Conservation (phyloP, 1,140 invertebrate genomes). For the Tribolium castaneum region DNA sequence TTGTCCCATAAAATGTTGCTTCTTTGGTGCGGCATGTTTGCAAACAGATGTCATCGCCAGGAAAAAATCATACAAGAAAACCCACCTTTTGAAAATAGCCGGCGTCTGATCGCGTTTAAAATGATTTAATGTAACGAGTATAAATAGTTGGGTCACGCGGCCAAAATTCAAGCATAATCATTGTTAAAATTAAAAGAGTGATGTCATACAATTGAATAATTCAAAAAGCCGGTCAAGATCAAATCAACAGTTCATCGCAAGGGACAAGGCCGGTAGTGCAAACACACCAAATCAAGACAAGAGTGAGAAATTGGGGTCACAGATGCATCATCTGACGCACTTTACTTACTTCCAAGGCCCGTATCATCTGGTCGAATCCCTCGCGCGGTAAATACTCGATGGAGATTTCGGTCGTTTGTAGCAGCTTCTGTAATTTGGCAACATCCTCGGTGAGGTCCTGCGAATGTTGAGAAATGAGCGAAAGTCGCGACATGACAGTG, state of each 20-base stretch:
- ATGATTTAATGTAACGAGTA: slow-evolving; percentile 22
- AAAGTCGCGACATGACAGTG: not conserved
- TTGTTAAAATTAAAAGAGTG: slow-evolving; percentile 22
- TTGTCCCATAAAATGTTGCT: no score
- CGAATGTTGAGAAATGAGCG: slow-evolving; percentile 51
- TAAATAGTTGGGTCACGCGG: slow-evolving; percentile 5
- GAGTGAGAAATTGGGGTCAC: not conserved
- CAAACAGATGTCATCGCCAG: not conserved
- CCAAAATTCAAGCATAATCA: not conserved
- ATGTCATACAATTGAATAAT: slow-evolving; percentile 4
- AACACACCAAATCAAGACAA: not conserved
- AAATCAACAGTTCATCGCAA: not conserved
- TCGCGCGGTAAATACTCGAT: slow-evolving; percentile 75
- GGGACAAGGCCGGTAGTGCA: not conserved
- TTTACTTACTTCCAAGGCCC: slow-evolving; percentile 73
- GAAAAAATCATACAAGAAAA: not conserved
- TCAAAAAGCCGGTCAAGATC: slow-evolving; percentile 10
- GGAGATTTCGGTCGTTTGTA: slow-evolving; percentile 73
- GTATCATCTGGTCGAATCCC: slow-evolving; percentile 76
- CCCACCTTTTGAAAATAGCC: slow-evolving; percentile 8
- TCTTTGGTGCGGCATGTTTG: not conserved
- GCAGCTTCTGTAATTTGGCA: slow-evolving; percentile 72
- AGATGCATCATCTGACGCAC: not conserved
- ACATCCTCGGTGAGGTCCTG: slow-evolving; percentile 77
- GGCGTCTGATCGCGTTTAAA: not conserved